Evolutionary conservation across 2,797 vertebrate species (phyloP).

Genomic region (Enteromius anoplus): DNA sequence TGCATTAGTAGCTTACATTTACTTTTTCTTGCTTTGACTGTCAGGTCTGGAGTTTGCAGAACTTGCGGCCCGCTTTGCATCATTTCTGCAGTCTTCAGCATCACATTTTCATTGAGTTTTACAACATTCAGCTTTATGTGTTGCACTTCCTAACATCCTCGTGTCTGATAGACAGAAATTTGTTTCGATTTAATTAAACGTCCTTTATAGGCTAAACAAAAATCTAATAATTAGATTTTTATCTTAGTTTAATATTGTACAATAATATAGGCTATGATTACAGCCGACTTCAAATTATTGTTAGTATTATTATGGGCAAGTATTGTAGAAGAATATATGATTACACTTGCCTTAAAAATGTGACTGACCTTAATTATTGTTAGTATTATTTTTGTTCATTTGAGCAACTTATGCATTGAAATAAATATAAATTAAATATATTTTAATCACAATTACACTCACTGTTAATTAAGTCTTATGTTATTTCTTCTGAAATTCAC

Average conservation of each 20-base stretch:
- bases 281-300: background rate
- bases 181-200: background rate
- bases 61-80: constrained; percentile 26
- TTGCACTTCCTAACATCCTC: constrained; percentile 11
- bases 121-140: constrained; percentile 1
- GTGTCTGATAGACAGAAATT: background rate
- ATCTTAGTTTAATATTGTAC: background rate
- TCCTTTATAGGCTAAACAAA: background rate
- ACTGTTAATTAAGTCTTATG: background rate
- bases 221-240: background rate
- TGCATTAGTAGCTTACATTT: background rate
- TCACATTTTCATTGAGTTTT: constrained; percentile 12
- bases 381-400: background rate
- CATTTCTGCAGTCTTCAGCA: constrained; percentile 36
- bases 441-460: background rate
- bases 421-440: background rate
- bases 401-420: background rate
- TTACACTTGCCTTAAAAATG: background rate
- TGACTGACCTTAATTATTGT: background rate
- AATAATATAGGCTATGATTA: background rate
- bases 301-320: background rate
- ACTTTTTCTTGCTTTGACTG: background rate
- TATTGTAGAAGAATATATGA: background rate
- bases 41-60: constrained; percentile 17
- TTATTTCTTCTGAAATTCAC: background rate